These are phyloP conservation scores for Cyanoderma ruficeps DNA, from an alignment of 2,113 vertebrate genomes.

Conservation along the genomic window DNA sequence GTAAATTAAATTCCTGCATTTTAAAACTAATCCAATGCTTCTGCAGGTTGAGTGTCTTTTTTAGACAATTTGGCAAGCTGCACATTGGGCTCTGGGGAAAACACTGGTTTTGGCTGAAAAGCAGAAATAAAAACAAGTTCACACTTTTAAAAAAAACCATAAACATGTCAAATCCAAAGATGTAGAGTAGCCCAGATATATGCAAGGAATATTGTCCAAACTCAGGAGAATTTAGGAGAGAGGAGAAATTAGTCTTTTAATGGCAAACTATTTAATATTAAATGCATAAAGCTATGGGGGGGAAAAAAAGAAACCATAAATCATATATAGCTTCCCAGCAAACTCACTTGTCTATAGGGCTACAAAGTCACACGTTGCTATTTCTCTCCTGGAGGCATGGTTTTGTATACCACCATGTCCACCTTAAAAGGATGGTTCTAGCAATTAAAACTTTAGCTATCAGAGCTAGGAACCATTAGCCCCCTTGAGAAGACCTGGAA, in stretches of 20 bases:
- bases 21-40: background rate
- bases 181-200: rapidly evolving
- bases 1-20: background rate
- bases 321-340: background rate
- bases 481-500: background rate
- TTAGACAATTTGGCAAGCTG: background rate
- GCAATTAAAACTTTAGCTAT: background rate
- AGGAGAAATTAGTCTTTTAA: background rate
- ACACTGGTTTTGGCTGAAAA: background rate
- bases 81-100: background rate
- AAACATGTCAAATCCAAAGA: background rate
- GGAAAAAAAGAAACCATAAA: background rate
- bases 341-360: background rate
- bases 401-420: background rate
- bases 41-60: background rate
- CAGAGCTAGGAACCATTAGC: background rate
- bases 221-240: background rate
- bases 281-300: background rate
- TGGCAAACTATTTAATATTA: background rate
- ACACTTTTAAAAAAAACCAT: background rate
- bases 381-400: background rate
- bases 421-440: background rate
- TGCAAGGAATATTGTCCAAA: background rate
- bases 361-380: background rate
- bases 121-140: background rate